These are phyloP conservation scores for Morbakka virulenta DNA, from an alignment of 30 jellyfish, hydroid and myxozoan genomes.

Conservation along the genomic window DNA sequence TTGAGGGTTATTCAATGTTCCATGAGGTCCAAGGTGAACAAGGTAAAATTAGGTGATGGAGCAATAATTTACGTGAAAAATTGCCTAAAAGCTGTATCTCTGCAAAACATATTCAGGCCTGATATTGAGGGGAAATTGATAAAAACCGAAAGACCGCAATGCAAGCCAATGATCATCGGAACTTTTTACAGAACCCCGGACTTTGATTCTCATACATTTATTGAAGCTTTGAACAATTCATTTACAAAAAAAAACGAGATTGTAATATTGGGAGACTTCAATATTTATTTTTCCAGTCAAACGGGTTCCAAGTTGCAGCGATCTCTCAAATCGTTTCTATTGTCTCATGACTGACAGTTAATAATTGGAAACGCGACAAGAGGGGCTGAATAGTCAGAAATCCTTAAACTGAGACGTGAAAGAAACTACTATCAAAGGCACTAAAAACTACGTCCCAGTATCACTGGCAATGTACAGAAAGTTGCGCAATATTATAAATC, in stretches of 20 bases:
- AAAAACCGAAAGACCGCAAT: constrained; percentile 48
- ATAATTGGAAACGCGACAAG: constrained; percentile 60
- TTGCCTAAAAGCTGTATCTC: constrained; percentile 22
- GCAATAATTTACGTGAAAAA: neutral
- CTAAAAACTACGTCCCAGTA: constrained; percentile 63
- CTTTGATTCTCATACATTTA: constrained; percentile 16
- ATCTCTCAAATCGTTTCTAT: constrained; percentile 45
- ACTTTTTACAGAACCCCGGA: constrained; percentile 52
- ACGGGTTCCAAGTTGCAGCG: constrained; percentile 70
- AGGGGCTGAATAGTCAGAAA: constrained; percentile 52
- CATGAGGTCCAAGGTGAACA: neutral
- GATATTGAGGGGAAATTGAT: constrained; percentile 63
- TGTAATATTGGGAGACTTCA: constrained; percentile 55
- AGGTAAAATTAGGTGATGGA: neutral
- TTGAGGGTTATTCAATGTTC: neutral
- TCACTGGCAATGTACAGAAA: constrained; percentile 71
- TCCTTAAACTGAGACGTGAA: constrained; percentile 71
- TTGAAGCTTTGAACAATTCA: constrained; percentile 39
- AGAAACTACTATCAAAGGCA: constrained; percentile 74
- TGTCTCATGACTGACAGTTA: constrained; percentile 49
- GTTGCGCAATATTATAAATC: constrained; percentile 58
- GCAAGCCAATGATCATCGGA: constrained; percentile 56
- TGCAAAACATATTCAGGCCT: constrained; percentile 48
- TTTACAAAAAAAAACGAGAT: constrained; percentile 23
- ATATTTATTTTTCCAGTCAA: constrained; percentile 52